phyloP scores from a whole-genome alignment of 2,113 vertebrate genomes.

The Elephantulus edwardii region DNA sequence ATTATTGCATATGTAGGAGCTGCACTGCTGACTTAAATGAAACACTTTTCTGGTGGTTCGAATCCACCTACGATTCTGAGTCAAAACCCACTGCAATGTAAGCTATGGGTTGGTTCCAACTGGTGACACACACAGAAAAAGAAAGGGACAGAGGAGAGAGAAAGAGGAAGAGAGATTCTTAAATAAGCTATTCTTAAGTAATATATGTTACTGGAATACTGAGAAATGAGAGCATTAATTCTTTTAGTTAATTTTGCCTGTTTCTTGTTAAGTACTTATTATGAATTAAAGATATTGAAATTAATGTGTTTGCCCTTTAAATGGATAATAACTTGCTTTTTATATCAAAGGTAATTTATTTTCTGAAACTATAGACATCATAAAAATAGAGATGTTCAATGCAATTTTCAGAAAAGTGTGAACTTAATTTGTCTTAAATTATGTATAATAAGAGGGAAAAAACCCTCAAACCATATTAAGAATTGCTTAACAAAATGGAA shows the following conservation, averaged over 20 bases:
- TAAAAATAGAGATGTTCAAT: conserved; percentile 72
- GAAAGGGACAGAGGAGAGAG: no score
- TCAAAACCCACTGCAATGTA: no score
- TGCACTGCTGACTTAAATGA: no score
- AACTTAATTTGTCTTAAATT: conserved; percentile 82
- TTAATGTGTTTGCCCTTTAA: conserved; percentile 73
- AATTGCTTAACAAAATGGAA: conserved; percentile 63
- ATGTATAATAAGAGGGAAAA: conserved; percentile 63
- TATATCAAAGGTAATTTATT: conserved; percentile 79
- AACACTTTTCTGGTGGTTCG: no score
- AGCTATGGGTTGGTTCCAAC: no score
- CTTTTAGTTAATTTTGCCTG: conserved; percentile 79
- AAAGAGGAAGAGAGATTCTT: no score
- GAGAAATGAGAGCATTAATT: conserved; percentile 80
- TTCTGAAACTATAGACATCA: conserved; percentile 75
- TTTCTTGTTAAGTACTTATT: conserved; percentile 80
- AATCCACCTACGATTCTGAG: no score
- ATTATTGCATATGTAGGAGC: no score
- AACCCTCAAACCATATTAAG: conserved; percentile 52
- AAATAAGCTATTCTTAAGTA: conserved; percentile 13
- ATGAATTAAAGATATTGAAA: conserved; percentile 82
- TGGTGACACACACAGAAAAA: no score
- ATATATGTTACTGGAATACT: conserved; percentile 80
- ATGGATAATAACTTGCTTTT: conserved; percentile 80
- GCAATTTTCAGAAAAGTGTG: conserved; percentile 78